Base-by-base conservation (phyloP, 2,797 vertebrate genomes). In the Sebastes baramenuke region DNA sequence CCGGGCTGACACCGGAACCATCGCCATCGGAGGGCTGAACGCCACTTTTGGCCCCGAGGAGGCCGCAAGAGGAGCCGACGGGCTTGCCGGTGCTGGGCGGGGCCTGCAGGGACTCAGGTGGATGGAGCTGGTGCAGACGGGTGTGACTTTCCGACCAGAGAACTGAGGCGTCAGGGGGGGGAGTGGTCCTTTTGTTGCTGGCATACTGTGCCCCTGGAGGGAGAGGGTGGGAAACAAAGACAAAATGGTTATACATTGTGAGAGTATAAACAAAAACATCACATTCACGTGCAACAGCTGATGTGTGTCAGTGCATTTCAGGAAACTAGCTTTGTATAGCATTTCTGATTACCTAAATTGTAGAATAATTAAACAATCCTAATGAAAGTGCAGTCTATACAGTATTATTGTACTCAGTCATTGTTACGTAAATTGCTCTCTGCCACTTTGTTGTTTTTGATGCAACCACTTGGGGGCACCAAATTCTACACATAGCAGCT, bases 181-280 rank as follows among this genome's bases (percentile, higher is more conserved):
- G 86, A 90, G 96, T 93, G 87, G 96, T 94, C 92, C 95, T 96
- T 96, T 94, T 96, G 95, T 97, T 95, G 92, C 96, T 97, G 97
- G 97, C 97, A 98, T 99, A 97, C 95, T 97, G 97, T 90, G 91
- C 95, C 96, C 97, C 98, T 99, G 92, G 76, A 77, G 72, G 16
- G 80, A 89, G 46, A 66, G 20, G 54, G 34, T 5, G 42, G 8
- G 13, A 34, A 58, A 84, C n/a, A 62, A 2, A 62, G 3, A 72
- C 4, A 72, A 49, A 20, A 36, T 32, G n/a, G 4, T 22, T 32
- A 9, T 30, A 80, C 2, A 42, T 61, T 20, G 9, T 64, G 14
- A 12, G 29, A 38, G 2, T 30, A 49, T 22, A 6, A 75, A 61
- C 12, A 72, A 55, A 83, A 61, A 55, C 27, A 55, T 60, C 30